Conservation (phyloP, 2,888 invertebrate species). For the Cheilosia pagana region DNA sequence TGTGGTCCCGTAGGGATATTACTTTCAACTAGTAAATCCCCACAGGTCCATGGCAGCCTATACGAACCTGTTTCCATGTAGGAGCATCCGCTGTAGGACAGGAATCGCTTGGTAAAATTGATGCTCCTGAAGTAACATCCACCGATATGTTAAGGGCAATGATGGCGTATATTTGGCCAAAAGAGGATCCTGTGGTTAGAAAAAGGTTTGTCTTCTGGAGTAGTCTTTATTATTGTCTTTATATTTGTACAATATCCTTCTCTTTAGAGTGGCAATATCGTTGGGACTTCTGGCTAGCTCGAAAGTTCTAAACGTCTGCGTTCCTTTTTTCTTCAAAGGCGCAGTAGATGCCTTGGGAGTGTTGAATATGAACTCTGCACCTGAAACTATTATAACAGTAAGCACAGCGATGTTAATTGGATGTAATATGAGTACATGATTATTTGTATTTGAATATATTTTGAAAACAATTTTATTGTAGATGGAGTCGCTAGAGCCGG, state of each 20-base stretch:
- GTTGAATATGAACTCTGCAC: conserved; percentile 90
- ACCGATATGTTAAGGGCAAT: conserved; percentile 93
- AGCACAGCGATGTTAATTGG: conserved; percentile 93
- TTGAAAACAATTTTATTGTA: conserved; percentile 82
- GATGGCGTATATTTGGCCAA: conserved; percentile 97
- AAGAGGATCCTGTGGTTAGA: conserved; percentile 85
- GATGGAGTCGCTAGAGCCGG: conserved; percentile 97
- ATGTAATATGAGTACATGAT: conserved; percentile 85
- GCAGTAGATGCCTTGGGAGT: conserved; percentile 94
- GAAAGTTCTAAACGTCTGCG: conserved; percentile 94
- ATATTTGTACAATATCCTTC: conserved; percentile 84
- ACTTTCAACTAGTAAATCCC: conserved; percentile 82
- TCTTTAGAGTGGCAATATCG: conserved; percentile 92
- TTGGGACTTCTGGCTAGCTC: conserved; percentile 91
- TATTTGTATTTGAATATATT: neutral
- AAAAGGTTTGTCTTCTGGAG: conserved; percentile 77
- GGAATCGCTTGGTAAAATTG: conserved; percentile 86
- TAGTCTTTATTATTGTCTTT: neutral
- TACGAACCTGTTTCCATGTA: conserved; percentile 95
- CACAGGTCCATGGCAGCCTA: conserved; percentile 82
- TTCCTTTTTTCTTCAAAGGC: conserved; percentile 98
- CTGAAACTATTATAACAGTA: conserved; percentile 91
- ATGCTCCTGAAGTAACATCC: conserved; percentile 87
- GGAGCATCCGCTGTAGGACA: conserved; percentile 87
- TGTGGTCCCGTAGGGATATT: conserved; percentile 82